These are phyloP conservation scores for Typhlichthys subterraneus DNA, from an alignment of 2,797 vertebrate genomes.

Conservation along the genomic window DNA sequence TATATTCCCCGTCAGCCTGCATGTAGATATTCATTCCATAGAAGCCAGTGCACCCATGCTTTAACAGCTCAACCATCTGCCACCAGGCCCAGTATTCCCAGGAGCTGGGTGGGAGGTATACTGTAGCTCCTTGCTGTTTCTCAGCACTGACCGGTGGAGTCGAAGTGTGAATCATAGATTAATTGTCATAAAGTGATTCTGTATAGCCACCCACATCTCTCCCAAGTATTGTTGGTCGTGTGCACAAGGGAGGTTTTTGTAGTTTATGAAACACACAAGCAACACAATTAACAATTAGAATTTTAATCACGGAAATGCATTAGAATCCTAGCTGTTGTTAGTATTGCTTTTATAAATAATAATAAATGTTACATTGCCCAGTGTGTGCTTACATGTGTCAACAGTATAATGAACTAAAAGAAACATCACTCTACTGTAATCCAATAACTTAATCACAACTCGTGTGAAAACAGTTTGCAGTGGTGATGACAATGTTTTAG, in stretches of 20 bases:
- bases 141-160: constrained; percentile 52
- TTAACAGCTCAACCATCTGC: constrained; percentile 63
- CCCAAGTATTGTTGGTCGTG: constrained; percentile 29
- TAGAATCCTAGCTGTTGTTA: constrained; percentile 13
- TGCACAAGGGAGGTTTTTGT: constrained; percentile 1
- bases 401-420: too few relatives aligned
- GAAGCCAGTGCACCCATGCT: constrained; percentile 54
- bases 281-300: constrained; percentile 31
- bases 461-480: too few relatives aligned
- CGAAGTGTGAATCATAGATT: constrained; percentile 44
- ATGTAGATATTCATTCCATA: constrained; percentile 61
- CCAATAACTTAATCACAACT: too few relatives aligned
- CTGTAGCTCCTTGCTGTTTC: constrained; percentile 33
- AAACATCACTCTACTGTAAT: too few relatives aligned
- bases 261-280: constrained; percentile 41
- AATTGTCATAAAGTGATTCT: constrained; percentile 48
- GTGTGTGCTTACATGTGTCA: too few relatives aligned
- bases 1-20: constrained; percentile 56
- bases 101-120: constrained; percentile 47
- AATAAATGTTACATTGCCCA: too few relatives aligned
- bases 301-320: constrained; percentile 24
- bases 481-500: too few relatives aligned
- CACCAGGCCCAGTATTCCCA: constrained; percentile 39
- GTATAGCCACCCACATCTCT: constrained; percentile 29
- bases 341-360: too few relatives aligned